Evolutionary conservation across 92 coral and sea anemone genomes (phyloP), one percentile per base, ranked within the genome.

Genomic region (Anthopleura xanthogrammica): DNA sequence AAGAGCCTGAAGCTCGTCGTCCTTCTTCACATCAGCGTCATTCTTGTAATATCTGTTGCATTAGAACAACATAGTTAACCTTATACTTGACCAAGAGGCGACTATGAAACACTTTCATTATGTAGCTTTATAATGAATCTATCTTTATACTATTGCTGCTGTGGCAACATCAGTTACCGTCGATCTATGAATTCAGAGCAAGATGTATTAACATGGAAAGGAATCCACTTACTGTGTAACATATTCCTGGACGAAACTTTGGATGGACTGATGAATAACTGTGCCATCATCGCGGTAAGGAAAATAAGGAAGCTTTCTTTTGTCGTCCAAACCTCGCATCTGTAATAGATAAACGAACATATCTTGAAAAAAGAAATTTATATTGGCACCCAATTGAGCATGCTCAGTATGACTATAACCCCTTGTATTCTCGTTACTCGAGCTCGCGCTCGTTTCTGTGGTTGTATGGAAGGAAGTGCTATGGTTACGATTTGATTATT

Each of bases 201-300:
- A 29, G 36, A 29, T 29, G 36, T 29, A 29, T 29, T 29, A 29
- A 29, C 36, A 29, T 29, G n/a, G 36, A 17, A 78, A 14, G 39
- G 39, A 50, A 10, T 3, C 6, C 72, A 85, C 99, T 92, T 86
- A 96, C 98, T 83, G 83, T 42, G 80, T 80, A 36, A 96, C 76
- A 75, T 94, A 92, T 20, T 92, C 99, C 13, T 85, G 60, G 55
- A 88, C 89, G 52, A 94, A 91, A 41, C 83, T 82, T 36, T 87
- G 84, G 39, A 94, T 84, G 2, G 97, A 89, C 16, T 78, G 75
- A 83, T 93, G 90, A 9, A 96, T 86, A 16, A 96, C 80, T 70
- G 89, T 89, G 57, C 99, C 99, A 83, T 96, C 99, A 72, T 96
- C 99, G 20, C 99, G 92, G 77, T 96, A 96, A 0, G 99, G 99